A percentile compares a stretch with the other conserved stretches of the same genome.
Conservation (phyloP, 2,113 vertebrate species). For the Cariama cristata region DNA sequence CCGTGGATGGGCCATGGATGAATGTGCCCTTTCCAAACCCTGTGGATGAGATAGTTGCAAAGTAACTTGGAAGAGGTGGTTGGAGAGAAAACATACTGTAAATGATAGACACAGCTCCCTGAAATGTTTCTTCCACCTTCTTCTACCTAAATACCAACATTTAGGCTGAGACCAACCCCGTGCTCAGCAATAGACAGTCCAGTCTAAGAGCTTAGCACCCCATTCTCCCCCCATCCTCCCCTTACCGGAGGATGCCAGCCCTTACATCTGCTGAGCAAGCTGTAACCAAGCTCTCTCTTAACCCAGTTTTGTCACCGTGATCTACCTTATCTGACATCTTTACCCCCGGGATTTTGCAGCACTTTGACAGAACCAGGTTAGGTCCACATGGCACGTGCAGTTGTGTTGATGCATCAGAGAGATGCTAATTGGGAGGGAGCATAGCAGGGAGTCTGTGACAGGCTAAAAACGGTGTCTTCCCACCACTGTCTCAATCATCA, state of each 20-base stretch:
- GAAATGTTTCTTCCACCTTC: neutral
- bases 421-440: neutral
- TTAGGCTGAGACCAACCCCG: neutral
- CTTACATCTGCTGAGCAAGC: neutral
- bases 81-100: neutral
- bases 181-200: neutral
- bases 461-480: neutral
- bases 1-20: neutral
- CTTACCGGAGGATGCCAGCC: neutral
- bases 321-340: neutral
- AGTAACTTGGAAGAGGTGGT: neutral
- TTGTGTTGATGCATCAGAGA: neutral
- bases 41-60: neutral
- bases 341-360: neutral
- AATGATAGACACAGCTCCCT: neutral
- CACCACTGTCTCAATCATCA: neutral
- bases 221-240: neutral
- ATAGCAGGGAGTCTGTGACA: neutral
- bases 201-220: neutral
- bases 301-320: neutral
- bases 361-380: neutral
- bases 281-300: neutral
- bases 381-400: rapidly evolving
- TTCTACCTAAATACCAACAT: neutral
- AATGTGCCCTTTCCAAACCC: neutral